A percentile compares a stretch with the other conserved stretches of the same genome.
phyloP scores from a whole-genome alignment of 2,113 vertebrate genomes.

The Crotalus helleri region DNA sequence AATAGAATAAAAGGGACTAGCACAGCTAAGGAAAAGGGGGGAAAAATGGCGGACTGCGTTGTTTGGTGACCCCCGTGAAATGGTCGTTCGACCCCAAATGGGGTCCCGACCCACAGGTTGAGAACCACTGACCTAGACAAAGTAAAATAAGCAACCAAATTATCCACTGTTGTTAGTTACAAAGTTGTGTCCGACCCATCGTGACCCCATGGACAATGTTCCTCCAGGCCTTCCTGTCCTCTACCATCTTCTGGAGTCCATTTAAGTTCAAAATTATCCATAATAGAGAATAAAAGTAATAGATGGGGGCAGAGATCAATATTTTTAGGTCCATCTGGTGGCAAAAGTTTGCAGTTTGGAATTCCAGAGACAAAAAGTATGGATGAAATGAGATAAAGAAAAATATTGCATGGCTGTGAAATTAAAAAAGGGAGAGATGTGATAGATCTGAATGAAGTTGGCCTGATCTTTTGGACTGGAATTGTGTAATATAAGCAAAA shows the following conservation, averaged over 20 bases:
- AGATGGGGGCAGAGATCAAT: background rate
- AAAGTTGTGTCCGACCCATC: no score
- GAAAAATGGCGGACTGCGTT: no score
- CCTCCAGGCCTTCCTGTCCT: no score
- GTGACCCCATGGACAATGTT: no score
- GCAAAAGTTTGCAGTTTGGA: background rate
- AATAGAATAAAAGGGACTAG: no score
- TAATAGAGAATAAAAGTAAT: background rate
- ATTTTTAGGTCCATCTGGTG: background rate
- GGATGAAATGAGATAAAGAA: background rate
- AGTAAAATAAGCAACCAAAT: background rate
- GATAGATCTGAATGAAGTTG: background rate
- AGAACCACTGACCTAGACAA: background rate
- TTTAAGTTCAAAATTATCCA: background rate
- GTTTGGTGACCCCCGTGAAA: no score
- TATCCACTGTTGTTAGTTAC: background rate
- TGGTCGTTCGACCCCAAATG: no score
- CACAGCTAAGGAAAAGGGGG: no score
- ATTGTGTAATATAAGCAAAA: background rate
- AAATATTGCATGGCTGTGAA: background rate
- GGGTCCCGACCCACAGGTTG: no score
- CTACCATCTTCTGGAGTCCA: no score
- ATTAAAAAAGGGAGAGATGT: background rate
- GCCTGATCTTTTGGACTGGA: background rate
- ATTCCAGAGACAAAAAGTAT: background rate